Evolutionary conservation across 2,113 vertebrate species (phyloP), one percentile per base, ranked within the genome.

Genomic region (Ariopsis seemanni): DNA sequence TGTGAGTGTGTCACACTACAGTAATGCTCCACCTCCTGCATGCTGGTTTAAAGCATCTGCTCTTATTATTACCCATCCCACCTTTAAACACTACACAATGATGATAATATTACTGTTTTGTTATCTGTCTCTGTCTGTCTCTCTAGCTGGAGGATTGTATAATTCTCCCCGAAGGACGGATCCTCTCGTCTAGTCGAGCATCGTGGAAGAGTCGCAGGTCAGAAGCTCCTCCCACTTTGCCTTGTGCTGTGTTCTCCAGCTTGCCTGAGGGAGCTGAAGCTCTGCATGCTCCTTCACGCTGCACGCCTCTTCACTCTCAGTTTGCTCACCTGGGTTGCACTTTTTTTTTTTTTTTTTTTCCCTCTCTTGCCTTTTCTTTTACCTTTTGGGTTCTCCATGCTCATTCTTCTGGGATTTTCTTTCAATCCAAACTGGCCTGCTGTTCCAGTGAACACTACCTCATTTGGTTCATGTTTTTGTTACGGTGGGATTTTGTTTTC

Each of bases 121-220:
- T 92, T 90, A 87, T 92, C 89, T 94, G 90, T 95, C 91, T 92
- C 83, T 91, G 69, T 91, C 85, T 92, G 75, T 91, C 89, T 87
- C 65, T 83, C 93, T 93, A 96, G 95, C 94, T 89, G 95, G 95
- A 94, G 93, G 92, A 94, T 95, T 94, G 93, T 95, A 92, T 96
- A 95, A 93, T 93, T 95, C 92, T 94, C 93, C 89, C 92, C 91
- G 88, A 94, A 94, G 90, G 93, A 94, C 94, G 94, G 85, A 94
- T 91, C 93, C 78, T 90, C 93, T 88, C 92, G 78, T 93, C 93
- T 94, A 93, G 89, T 94, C 75, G 55, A 87, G 57, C 90, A 17
- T 85, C 87, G 79, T 72, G 85, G 92, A 93, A 92, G 92, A 96
- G 92, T 92, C 88, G 93, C 95, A 96, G 95, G 95, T 96, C 94